Conservation (phyloP, 2,113 vertebrate species). For the Ailurus styani region DNA sequence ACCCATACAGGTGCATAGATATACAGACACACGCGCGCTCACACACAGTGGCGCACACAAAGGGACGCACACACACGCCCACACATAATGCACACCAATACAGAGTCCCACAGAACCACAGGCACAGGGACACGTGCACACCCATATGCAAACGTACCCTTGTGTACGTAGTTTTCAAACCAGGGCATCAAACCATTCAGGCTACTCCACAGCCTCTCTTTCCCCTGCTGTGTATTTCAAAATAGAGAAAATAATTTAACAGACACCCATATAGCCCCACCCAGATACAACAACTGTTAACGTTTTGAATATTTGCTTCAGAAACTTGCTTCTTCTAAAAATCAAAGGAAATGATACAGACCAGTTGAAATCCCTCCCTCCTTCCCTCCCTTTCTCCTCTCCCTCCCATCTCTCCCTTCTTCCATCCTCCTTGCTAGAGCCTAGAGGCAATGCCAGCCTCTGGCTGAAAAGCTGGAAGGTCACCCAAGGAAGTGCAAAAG, state of each 20-base stretch:
- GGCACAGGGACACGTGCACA: not conserved
- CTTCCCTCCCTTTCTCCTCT: rapidly evolving
- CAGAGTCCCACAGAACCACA: not conserved
- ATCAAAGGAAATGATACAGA: not conserved
- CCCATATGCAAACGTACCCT: not conserved
- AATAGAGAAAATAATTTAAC: not conserved
- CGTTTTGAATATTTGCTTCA: not conserved
- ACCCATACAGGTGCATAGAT: too few species aligned
- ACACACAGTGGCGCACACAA: not conserved
- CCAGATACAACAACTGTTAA: not conserved
- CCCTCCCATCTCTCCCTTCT: not conserved
- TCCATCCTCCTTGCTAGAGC: not conserved
- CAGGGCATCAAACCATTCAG: not conserved
- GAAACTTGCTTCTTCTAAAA: not conserved
- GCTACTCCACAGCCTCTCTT: not conserved
- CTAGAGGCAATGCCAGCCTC: conserved; percentile 39
- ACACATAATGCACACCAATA: too few species aligned
- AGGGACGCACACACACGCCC: not conserved
- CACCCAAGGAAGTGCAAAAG: conserved; percentile 40
- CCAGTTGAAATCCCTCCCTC: not conserved
- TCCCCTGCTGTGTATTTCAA: not conserved
- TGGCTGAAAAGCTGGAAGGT: conserved; percentile 62
- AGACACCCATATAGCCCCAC: not conserved
- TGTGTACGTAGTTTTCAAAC: not conserved
- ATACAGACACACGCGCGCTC: rapidly evolving